Evolutionary conservation across 2,797 vertebrate genomes (phyloP).

Genomic region (Rallus crepitans): DNA sequence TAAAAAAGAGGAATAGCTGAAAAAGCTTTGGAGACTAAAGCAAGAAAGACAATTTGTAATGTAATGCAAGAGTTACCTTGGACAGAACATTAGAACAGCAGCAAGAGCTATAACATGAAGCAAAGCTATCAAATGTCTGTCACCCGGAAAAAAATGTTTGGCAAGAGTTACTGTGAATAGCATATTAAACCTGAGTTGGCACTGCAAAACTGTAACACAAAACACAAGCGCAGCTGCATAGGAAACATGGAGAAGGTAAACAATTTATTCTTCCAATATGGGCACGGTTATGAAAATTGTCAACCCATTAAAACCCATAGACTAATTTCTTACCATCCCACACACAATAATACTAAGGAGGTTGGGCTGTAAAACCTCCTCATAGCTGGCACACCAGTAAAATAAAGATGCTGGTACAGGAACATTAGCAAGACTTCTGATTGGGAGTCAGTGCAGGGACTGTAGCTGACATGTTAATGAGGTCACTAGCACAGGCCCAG

Average conservation of each 20-base stretch:
- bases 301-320: background rate
- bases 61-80: background rate
- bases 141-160: slow-evolving; percentile 10
- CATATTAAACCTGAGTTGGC: background rate
- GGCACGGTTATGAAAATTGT: background rate
- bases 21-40: background rate
- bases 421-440: background rate
- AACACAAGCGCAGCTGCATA: background rate
- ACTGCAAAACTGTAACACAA: background rate
- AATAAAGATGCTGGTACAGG: background rate
- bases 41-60: background rate
- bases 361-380: background rate
- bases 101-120: background rate
- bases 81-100: background rate
- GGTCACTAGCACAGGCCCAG: background rate
- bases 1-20: background rate
- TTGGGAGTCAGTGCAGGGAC: background rate
- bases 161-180: background rate
- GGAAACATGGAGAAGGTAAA: background rate
- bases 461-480: background rate
- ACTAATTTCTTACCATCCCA: background rate
- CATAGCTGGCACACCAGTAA: background rate
- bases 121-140: background rate
- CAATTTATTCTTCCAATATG: background rate
- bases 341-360: background rate